phyloP scores from a whole-genome alignment of 2,888 invertebrate species.

The Entomobrya multifasciata region DNA sequence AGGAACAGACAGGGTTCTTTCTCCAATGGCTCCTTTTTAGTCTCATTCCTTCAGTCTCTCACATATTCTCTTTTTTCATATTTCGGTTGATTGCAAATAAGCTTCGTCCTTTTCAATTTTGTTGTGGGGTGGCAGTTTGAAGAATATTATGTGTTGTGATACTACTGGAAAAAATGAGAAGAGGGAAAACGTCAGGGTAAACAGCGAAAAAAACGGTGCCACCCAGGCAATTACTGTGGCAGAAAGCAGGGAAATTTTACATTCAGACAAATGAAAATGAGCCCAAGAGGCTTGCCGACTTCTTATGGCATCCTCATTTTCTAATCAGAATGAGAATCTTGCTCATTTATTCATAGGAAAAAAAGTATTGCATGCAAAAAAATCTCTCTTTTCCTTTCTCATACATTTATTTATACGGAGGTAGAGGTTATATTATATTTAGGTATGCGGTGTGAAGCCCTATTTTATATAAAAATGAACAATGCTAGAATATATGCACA shows the following conservation, averaged over 20 bases:
- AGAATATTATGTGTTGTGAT: conserved; percentile 40
- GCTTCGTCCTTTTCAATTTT: conserved; percentile 63
- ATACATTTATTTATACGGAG: conserved; percentile 37
- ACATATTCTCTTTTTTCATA: conserved; percentile 37
- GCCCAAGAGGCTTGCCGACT: conserved; percentile 68
- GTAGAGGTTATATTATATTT: background rate
- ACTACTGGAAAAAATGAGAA: conserved; percentile 1
- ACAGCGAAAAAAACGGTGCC: conserved; percentile 66
- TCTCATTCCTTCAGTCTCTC: conserved; percentile 48
- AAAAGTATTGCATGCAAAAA: conserved; percentile 69
- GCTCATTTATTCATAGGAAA: conserved; percentile 71
- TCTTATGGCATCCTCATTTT: conserved; percentile 66
- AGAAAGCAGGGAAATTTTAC: conserved; percentile 66
- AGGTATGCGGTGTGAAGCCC: too few relatives aligned
- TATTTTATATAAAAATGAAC: too few relatives aligned
- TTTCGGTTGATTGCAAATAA: conserved; percentile 71
- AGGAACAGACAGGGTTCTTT: conserved; percentile 30
- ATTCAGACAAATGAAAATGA: conserved; percentile 74
- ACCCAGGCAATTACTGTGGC: conserved; percentile 64
- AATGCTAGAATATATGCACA: too few relatives aligned
- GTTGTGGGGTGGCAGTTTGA: conserved; percentile 62
- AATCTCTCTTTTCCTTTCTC: conserved; percentile 19
- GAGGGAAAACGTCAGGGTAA: conserved; percentile 26
- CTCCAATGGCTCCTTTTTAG: too few relatives aligned
- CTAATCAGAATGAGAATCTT: conserved; percentile 73